Conservation (phyloP, 2,113 vertebrate genomes). For the Pongo pygmaeus region DNA sequence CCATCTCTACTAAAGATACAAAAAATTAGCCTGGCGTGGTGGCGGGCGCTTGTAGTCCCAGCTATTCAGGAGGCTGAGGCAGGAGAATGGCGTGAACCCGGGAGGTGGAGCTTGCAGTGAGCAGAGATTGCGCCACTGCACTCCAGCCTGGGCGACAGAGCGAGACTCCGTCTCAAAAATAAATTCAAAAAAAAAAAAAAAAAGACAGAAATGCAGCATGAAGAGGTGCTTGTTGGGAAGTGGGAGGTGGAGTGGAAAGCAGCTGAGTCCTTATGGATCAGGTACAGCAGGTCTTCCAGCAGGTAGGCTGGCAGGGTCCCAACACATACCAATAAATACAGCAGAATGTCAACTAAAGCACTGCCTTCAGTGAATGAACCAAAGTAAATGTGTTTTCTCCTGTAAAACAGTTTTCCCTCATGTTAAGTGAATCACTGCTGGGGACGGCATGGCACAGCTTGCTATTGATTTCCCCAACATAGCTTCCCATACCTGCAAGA, state of each 20-base stretch:
- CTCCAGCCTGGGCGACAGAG: too few species aligned
- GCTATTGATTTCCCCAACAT: background rate
- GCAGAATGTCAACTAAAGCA: background rate
- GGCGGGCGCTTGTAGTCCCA: too few species aligned
- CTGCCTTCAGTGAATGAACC: background rate
- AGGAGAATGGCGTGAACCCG: too few species aligned
- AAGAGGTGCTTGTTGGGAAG: background rate
- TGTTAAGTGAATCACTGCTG: background rate
- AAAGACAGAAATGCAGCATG: background rate
- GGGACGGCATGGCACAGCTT: background rate
- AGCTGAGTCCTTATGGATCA: background rate
- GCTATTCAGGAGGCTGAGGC: too few species aligned
- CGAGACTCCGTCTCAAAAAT: too few species aligned
- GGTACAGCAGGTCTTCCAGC: background rate
- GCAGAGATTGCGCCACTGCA: too few species aligned
- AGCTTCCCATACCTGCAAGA: background rate
- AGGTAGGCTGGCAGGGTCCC: background rate
- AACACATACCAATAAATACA: background rate
- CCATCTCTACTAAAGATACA: too few species aligned
- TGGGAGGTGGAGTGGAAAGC: fast-evolving
- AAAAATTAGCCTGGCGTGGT: too few species aligned
- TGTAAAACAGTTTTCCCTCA: background rate
- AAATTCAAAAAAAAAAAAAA: too few species aligned
- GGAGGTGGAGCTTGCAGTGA: too few species aligned
- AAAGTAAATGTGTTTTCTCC: background rate